Conservation (phyloP, 64 coral and sea anemone genomes). For the Actinia tenebrosa region DNA sequence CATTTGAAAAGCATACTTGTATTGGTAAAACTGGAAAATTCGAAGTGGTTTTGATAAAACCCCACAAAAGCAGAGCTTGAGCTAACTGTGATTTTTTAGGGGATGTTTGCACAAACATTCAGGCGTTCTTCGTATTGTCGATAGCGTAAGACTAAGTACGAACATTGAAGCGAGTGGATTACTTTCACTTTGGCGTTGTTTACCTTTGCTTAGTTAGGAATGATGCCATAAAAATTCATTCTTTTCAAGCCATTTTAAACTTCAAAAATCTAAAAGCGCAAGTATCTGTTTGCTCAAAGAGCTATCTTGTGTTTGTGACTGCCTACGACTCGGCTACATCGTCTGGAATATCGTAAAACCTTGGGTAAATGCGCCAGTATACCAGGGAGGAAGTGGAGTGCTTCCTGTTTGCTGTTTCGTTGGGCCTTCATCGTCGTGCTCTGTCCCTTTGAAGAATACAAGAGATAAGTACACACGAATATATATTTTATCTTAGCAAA, state of each 20-base stretch:
- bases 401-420: not conserved
- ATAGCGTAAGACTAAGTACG: not conserved
- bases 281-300: not conserved
- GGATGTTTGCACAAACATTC: not conserved
- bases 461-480: not conserved
- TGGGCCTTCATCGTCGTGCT: not conserved
- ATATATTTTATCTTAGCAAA: not conserved
- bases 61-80: no score
- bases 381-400: not conserved
- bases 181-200: not conserved
- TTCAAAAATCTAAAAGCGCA: not conserved
- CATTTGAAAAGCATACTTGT: no score
- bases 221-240: not conserved
- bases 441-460: not conserved
- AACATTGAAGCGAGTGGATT: not conserved
- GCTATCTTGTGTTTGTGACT: not conserved
- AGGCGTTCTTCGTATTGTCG: not conserved
- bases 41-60: no score
- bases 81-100: no score
- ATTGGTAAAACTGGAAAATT: no score
- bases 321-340: no score
- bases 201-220: not conserved
- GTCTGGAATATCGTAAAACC: no score
- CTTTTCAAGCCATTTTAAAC: not conserved
- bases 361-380: no score